These are phyloP conservation scores for Onchidella celtica DNA, from an alignment of 2,888 invertebrate genomes.

Conservation along the genomic window DNA sequence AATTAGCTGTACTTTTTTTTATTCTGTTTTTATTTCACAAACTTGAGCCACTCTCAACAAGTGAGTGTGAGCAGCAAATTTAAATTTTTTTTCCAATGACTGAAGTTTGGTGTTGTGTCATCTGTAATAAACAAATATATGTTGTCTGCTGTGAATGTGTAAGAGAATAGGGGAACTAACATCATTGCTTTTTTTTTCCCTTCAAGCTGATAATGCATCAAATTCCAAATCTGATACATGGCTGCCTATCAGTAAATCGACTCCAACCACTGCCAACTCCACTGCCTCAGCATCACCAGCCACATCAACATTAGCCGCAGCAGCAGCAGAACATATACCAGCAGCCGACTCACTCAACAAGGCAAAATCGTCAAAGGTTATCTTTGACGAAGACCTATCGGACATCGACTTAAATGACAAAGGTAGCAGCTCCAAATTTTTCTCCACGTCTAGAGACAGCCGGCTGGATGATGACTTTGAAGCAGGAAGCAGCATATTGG, in stretches of 20 bases:
- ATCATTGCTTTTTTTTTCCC: no score
- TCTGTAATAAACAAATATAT: no score
- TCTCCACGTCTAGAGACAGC: not conserved
- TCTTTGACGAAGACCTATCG: slow-evolving; percentile 64
- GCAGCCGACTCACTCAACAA: not conserved
- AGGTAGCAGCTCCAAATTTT: slow-evolving; percentile 31
- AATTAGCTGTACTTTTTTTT: no score
- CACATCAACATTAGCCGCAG: not conserved
- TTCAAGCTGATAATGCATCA: no score
- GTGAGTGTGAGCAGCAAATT: no score
- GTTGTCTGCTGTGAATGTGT: no score
- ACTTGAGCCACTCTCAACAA: no score
- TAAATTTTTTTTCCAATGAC: no score
- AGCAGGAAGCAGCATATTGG: slow-evolving; percentile 1
- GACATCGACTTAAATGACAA: slow-evolving; percentile 51
- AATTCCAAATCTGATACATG: slow-evolving; percentile 62
- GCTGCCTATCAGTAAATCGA: slow-evolving; percentile 57
- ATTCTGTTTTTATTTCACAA: no score
- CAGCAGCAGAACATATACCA: not conserved
- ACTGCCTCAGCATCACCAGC: not conserved
- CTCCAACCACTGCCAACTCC: slow-evolving; percentile 34
- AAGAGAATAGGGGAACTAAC: no score
- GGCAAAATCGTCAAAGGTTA: slow-evolving; percentile 41
- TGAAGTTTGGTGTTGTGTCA: no score
- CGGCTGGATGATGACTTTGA: slow-evolving; percentile 3